Base-by-base conservation (phyloP, 2,113 vertebrate genomes). In the Elephantulus edwardii region DNA sequence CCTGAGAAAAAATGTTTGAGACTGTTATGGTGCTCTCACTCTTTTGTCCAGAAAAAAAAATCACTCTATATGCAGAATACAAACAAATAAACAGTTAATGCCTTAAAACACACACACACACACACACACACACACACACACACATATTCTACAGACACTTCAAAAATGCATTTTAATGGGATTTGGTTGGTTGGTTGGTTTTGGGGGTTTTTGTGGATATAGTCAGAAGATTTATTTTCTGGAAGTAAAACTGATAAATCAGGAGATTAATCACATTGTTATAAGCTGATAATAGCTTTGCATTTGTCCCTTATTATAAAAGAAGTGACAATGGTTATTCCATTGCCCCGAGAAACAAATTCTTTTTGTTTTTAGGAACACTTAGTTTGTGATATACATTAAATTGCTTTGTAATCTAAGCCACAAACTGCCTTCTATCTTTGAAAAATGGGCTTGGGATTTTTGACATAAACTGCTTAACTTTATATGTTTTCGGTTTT, bases 21-120 rank as follows among this genome's bases (percentile, higher is more conserved):
- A 88, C 38, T 24, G 62, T 12, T 85, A 86, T 93, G 58, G 89
- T 96, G 42, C 80, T 91, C 54, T 96, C 80, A 95, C 89, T 10
- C 70, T 90, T 93, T 95, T 86, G 7, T 42, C 81, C 35, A 33
- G 44, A 86, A 93, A 90, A 66, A n/a, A 60, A 8, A 22, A 48
- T 89, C 20, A 68, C 17, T 35, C 8, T 68, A 11, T n/a, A 24
- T 82, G 33, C n/a, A 81, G 64, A 68, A 70, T 70, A 66, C 35
- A 66, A n/a, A 35, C 14, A 70, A 87, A 46, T 8, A 44, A 24
- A 84, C n/a, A n/a, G n/a, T n/a, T n/a, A n/a, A n/a, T n/a, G n/a
- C n/a, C n/a, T n/a, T n/a, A n/a, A n/a, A n/a, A n/a, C n/a, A n/a
- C n/a, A n/a, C n/a, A n/a, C n/a, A n/a, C n/a, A n/a, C n/a, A n/a